Evolutionary conservation across 2,888 invertebrate species (phyloP).

Genomic region (Elegia similella): DNA sequence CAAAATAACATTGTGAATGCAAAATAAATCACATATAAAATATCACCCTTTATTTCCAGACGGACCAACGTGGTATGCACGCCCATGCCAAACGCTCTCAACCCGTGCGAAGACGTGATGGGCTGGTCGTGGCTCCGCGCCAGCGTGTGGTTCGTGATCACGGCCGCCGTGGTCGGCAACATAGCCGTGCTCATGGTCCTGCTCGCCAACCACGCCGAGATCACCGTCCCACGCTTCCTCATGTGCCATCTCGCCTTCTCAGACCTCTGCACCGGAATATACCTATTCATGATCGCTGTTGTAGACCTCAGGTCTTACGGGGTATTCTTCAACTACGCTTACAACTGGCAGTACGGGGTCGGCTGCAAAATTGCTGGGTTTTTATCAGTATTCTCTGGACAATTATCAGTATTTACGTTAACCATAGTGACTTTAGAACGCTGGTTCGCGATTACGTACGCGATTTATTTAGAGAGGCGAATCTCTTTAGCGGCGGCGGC

Average conservation of each 20-base stretch:
- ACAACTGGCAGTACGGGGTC: conserved; percentile 91
- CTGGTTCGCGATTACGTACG: conserved; percentile 92
- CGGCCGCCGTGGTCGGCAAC: conserved; percentile 92
- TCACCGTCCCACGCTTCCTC: conserved; percentile 71
- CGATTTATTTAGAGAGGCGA: conserved; percentile 90
- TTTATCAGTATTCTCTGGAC: conserved; percentile 92
- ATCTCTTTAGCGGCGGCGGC: conserved; percentile 87
- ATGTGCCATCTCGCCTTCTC: conserved; percentile 91
- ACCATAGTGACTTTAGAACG: conserved; percentile 93
- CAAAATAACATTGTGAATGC: no score
- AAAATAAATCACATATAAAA: no score
- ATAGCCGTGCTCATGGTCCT: conserved; percentile 90
- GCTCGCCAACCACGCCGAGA: conserved; percentile 79
- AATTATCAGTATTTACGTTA: conserved; percentile 92
- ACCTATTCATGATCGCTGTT: conserved; percentile 90
- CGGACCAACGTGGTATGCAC: conserved; percentile 82
- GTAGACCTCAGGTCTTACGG: conserved; percentile 92
- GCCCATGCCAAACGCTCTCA: conserved; percentile 90
- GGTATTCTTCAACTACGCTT: conserved; percentile 94
- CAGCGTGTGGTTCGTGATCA: conserved; percentile 93
- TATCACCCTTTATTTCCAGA: conserved; percentile 42
- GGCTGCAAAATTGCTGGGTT: conserved; percentile 95
- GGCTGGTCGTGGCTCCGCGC: conserved; percentile 89
- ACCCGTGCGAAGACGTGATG: conserved; percentile 95
- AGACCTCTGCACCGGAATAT: conserved; percentile 93